These are phyloP conservation scores for Formica selysi DNA, from an alignment of 1,140 invertebrate genomes.

Conservation along the genomic window DNA sequence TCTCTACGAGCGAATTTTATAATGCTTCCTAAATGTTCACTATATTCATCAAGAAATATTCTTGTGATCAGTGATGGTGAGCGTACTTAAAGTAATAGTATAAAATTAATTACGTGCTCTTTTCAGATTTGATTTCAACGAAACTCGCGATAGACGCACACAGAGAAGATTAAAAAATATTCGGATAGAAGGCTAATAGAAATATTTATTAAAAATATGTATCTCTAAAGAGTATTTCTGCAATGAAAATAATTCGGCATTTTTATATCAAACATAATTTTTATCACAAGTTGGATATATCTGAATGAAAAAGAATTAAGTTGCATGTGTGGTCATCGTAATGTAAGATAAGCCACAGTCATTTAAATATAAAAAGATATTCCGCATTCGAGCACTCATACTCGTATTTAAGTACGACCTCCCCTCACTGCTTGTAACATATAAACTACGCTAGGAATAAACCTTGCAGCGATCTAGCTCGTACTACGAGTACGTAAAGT, in stretches of 20 bases:
- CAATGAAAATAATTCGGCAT: slow-evolving; percentile 18
- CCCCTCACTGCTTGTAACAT: slow-evolving; percentile 59
- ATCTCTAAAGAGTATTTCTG: background rate
- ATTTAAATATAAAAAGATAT: background rate
- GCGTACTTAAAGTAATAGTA: background rate
- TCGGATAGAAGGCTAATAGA: background rate
- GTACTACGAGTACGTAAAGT: slow-evolving; percentile 56
- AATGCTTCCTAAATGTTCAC: slow-evolving; percentile 74
- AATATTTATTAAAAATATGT: background rate
- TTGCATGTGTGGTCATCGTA: background rate
- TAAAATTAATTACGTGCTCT: background rate
- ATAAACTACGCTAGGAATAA: slow-evolving; percentile 66
- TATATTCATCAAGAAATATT: slow-evolving; percentile 68
- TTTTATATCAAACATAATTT: background rate
- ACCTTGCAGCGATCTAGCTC: slow-evolving; percentile 67
- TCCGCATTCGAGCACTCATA: background rate
- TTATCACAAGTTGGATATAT: background rate
- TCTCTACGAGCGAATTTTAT: slow-evolving; percentile 45
- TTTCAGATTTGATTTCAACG: slow-evolving; percentile 13
- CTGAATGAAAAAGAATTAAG: slow-evolving; percentile 1
- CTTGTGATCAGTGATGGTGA: slow-evolving; percentile 49
- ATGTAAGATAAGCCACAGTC: background rate
- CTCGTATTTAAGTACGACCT: background rate
- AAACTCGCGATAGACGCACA: background rate
- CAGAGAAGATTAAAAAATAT: background rate